Evolutionary conservation across 2,113 vertebrate genomes (phyloP).

Genomic region (Eonycteris spelaea): DNA sequence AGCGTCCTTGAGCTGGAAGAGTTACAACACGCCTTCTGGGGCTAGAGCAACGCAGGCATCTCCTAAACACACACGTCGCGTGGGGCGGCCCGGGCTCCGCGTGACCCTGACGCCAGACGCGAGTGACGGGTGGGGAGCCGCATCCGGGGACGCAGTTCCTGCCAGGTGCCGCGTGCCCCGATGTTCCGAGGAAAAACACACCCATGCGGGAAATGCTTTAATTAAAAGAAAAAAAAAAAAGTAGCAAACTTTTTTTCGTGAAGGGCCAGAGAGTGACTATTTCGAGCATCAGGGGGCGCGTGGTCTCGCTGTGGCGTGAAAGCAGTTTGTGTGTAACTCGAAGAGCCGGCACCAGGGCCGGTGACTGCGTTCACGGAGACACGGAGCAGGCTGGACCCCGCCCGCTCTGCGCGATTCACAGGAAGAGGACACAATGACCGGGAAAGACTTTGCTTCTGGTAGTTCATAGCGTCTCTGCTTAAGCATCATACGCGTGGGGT

Average conservation of each 20-base stretch:
- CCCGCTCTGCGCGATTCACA: not conserved
- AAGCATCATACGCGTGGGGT: not conserved
- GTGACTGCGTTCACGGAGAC: not conserved
- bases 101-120: not conserved
- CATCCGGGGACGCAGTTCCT: not conserved
- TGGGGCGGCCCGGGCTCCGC: not conserved
- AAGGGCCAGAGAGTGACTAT: not conserved
- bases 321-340: not conserved
- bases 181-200: not conserved
- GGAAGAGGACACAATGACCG: not conserved
- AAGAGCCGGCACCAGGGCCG: not conserved
- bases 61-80: not conserved
- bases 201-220: not conserved
- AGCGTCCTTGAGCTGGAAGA: not conserved
- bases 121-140: not conserved
- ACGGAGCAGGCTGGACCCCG: not conserved
- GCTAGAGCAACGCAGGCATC: not conserved
- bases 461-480: not conserved
- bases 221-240: not conserved
- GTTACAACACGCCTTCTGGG: not conserved
- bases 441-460: not conserved
- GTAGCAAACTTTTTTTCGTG: not conserved
- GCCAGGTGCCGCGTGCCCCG: not conserved
- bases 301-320: not conserved
- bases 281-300: not conserved